Evolutionary conservation across 2,888 invertebrate genomes (phyloP), one percentile per base, ranked within the genome.

Genomic region (Polydrusus tereticollis): DNA sequence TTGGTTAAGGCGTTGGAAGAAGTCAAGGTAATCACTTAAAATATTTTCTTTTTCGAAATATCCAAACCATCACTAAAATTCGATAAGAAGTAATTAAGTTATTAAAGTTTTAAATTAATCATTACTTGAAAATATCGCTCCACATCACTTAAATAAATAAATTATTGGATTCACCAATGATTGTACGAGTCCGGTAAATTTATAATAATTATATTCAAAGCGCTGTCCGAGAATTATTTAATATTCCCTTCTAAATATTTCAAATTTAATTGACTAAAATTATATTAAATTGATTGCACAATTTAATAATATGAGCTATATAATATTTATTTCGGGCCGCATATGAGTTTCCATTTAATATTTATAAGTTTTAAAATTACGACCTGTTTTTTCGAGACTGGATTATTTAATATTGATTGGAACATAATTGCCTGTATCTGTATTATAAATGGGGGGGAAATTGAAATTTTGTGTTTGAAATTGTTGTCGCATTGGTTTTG

Each of bases 201-300:
- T 41, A 58, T 38, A 16, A 58, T 41, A 58, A 58, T 41, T 38
- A 38, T 41, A 5, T 38, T 38, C 58, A 58, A 41, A 58, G 16
- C 41, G 41, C n/a, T 41, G 21, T 38, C 38, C 23, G 10, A 14
- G 16, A 14, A 38, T 38, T 41, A 58, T 58, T 38, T 58, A 58
- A 58, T 58, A 58, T 29, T 38, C 14, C n/a, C 38, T 14, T n/a
- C 6, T 58, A 38, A 58, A 58, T 58, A 58, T 58, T 58, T 38
- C 20, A 58, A 58, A 58, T 58, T 38, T 58, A 58, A 58, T 58
- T 58, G 41, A 21, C 41, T 41, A 23, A 58, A 38, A 58, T 58
- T 58, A 58, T 36, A 58, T 58, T 38, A 38, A 58, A 58, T 58
- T 38, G 58, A 58, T 58, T 58, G 8, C 38, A 38, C 38, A 58